Evolutionary conservation across 2,113 vertebrate species (phyloP).

Genomic region (Erythrocercus mccallii): DNA sequence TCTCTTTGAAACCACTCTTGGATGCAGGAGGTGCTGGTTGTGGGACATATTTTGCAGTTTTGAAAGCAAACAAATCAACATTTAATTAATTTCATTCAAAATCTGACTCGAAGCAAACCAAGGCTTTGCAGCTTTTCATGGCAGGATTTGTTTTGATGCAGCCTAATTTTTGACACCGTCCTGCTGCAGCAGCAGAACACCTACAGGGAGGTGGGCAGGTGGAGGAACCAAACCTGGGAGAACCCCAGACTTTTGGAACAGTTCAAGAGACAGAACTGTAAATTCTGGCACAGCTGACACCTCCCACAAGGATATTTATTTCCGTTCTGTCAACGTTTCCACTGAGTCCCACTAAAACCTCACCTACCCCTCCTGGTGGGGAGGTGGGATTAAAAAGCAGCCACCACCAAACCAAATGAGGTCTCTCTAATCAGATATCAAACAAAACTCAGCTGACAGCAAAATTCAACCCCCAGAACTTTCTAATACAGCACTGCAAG

Average conservation of each 20-base stretch:
- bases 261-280: background rate
- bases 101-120: rapidly evolving
- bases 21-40: background rate
- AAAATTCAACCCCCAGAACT: background rate
- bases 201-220: background rate
- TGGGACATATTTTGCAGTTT: background rate
- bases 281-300: background rate
- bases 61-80: background rate
- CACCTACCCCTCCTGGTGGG: rapidly evolving
- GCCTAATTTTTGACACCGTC: background rate
- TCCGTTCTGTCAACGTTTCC: background rate
- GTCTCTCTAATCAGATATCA: background rate
- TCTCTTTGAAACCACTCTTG: background rate
- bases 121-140: background rate
- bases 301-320: background rate
- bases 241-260: background rate
- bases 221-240: background rate
- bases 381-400: background rate
- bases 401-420: background rate
- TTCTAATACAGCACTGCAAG: too few species aligned
- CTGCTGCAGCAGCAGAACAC: background rate
- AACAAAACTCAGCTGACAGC: background rate
- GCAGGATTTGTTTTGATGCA: background rate
- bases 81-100: too few species aligned
- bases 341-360: background rate